A percentile compares a stretch with the other conserved stretches of the same genome.
Evolutionary conservation across 2,888 invertebrate species (phyloP).

Genomic region (Dione vanillae): DNA sequence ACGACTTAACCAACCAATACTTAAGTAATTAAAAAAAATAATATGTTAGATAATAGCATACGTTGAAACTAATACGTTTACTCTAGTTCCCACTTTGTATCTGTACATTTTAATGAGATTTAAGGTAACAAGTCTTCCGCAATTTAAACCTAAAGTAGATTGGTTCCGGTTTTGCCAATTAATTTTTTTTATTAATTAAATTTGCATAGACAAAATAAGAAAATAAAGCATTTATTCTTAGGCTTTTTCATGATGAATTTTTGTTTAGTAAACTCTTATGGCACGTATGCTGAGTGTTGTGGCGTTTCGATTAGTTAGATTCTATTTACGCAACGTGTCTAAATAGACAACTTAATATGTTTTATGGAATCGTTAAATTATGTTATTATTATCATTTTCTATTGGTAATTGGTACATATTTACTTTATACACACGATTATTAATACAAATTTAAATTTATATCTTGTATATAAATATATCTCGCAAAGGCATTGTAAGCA

Average conservation of each 20-base stretch:
- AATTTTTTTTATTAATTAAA: conserved; percentile 6
- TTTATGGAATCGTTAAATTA: too few relatives aligned
- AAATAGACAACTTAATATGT: too few relatives aligned
- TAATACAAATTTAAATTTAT: too few relatives aligned
- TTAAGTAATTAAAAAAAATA: too few relatives aligned
- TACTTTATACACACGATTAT: too few relatives aligned
- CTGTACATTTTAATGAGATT: conserved; percentile 53
- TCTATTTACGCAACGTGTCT: too few relatives aligned
- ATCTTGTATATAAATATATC: too few relatives aligned
- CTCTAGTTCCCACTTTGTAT: conserved; percentile 11
- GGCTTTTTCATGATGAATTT: background rate
- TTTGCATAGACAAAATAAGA: conserved; percentile 1
- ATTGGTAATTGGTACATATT: too few relatives aligned
- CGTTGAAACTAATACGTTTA: background rate
- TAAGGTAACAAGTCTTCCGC: conserved; percentile 51
- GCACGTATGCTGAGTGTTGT: too few relatives aligned
- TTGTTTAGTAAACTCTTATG: background rate
- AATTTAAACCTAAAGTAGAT: conserved; percentile 32
- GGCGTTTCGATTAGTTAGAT: too few relatives aligned
- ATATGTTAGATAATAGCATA: background rate
- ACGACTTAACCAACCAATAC: too few relatives aligned
- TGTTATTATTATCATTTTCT: too few relatives aligned
- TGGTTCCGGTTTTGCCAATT: conserved; percentile 15
- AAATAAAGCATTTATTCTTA: background rate
- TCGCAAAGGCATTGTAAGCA: background rate